Conservation (phyloP, 1,140 invertebrate species). For the Megalopta genalis region DNA sequence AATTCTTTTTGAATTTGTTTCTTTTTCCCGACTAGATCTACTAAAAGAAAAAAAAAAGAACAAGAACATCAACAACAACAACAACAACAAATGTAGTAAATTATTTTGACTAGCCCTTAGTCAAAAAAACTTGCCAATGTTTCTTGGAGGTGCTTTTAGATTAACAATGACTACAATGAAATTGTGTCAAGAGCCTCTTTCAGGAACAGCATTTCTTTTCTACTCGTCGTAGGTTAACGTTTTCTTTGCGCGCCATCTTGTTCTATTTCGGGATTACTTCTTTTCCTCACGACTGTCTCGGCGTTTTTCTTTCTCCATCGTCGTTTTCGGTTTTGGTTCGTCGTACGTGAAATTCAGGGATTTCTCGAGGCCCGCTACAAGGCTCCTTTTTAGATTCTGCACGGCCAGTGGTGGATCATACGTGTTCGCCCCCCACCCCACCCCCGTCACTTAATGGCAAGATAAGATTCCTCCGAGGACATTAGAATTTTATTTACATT, state of each 20-base stretch:
- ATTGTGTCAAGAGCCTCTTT: background rate
- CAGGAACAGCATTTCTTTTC: background rate
- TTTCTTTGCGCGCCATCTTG: no score
- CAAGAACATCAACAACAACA: no score
- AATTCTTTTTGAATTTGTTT: background rate
- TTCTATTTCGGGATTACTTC: no score
- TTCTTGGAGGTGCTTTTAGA: slow-evolving; percentile 3
- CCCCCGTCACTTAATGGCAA: no score
- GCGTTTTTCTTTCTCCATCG: background rate
- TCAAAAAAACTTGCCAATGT: background rate
- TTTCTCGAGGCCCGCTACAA: no score
- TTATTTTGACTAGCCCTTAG: background rate
- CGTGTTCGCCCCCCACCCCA: no score
- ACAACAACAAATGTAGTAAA: no score
- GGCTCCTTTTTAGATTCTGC: background rate
- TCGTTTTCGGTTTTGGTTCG: background rate
- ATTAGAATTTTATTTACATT: no score
- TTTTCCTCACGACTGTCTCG: no score
- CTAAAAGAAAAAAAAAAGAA: no score
- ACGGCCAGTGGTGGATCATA: background rate
- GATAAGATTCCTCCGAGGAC: no score
- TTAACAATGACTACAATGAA: background rate
- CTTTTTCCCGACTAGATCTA: background rate
- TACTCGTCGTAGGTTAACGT: background rate
- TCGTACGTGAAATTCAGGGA: slow-evolving; percentile 37